Percentiles rank a stretch among this genome's conserved stretches.
Conservation (phyloP, 1,140 invertebrate species). For the Chironomus striatipennis region DNA sequence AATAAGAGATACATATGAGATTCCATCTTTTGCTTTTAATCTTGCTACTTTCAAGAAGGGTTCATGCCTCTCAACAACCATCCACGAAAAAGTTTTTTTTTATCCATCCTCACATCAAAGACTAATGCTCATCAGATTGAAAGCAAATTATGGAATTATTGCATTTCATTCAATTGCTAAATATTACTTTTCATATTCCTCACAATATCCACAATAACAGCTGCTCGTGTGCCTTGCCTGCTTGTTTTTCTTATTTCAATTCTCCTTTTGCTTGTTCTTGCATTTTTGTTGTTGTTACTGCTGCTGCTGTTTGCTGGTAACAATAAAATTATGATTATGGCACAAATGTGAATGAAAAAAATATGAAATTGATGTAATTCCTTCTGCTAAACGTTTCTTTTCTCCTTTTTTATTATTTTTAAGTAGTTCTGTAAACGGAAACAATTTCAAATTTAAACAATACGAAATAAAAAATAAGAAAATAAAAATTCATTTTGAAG, state of each 20-base stretch:
- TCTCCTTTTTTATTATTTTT: not conserved
- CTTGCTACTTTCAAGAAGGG: not conserved
- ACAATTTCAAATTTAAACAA: constrained; percentile 10
- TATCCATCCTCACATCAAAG: not conserved
- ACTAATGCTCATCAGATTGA: constrained; percentile 23
- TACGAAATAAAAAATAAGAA: not conserved
- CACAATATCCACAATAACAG: not conserved
- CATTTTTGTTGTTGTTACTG: not conserved
- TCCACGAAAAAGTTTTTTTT: not conserved
- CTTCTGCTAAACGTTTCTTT: not conserved
- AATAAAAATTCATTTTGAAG: not conserved
- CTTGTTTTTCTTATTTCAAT: not conserved
- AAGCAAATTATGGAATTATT: constrained; percentile 23
- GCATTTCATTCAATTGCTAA: not conserved
- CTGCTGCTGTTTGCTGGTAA: not conserved
- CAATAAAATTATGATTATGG: constrained; percentile 16
- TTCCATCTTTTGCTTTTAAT: too few relatives aligned
- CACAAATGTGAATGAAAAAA: not conserved
- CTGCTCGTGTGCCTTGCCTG: not conserved
- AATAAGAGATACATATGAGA: not conserved
- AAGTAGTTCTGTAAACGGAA: constrained; percentile 22
- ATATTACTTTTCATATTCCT: not conserved
- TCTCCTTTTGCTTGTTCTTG: not conserved
- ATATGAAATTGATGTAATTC: constrained; percentile 1
- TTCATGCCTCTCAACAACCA: not conserved